These are phyloP conservation scores for Stenchaetothrips biformis DNA, from an alignment of 2,888 invertebrate species.

Conservation along the genomic window DNA sequence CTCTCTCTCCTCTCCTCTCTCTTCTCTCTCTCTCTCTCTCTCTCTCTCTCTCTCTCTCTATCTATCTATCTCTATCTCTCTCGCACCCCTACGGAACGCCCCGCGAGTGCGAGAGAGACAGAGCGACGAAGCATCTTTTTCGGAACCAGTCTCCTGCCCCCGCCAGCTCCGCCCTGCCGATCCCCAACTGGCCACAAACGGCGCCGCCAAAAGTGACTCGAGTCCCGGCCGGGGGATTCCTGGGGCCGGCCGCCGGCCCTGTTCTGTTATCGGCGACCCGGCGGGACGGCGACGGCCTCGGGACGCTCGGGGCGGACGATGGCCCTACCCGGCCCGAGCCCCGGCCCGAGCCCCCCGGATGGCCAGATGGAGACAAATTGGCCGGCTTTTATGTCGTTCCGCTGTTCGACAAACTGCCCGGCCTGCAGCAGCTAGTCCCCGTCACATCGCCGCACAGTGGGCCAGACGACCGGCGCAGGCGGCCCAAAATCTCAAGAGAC, in stretches of 20 bases:
- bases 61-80: no score
- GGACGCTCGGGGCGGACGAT: not conserved
- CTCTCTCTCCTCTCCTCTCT: no score
- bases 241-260: not conserved
- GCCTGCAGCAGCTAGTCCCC: no score
- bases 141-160: not conserved
- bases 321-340: not conserved
- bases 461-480: no score
- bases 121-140: not conserved
- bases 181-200: not conserved
- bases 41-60: no score
- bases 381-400: no score
- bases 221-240: not conserved
- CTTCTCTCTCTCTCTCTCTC: no score
- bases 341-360: not conserved
- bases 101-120: not conserved
- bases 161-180: not conserved
- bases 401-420: no score
- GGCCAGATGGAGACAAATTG: not conserved
- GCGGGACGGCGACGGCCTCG: not conserved
- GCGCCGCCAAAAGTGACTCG: not conserved
- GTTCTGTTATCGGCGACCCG: not conserved
- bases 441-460: no score
- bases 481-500: no score
- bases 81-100: not conserved